Evolutionary conservation across 1,140 invertebrate genomes (phyloP).

Genomic region (Brachionus sp.): DNA sequence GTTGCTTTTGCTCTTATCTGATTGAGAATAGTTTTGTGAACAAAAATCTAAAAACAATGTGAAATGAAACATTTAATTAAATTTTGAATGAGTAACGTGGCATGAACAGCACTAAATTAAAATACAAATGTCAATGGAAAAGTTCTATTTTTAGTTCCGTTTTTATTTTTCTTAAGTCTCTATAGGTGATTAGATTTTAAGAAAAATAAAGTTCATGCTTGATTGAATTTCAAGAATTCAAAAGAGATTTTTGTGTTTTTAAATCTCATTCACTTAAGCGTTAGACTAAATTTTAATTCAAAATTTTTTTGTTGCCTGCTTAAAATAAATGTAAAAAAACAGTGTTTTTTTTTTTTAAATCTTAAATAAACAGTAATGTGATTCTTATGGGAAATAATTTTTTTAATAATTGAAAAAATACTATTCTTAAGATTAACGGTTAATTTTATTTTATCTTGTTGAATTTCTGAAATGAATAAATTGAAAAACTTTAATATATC

Average conservation of each 20-base stretch:
- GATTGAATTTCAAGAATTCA: conserved; percentile 34
- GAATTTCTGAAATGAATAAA: no score
- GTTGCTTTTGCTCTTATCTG: background rate
- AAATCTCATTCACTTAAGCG: background rate
- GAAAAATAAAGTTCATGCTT: conserved; percentile 19
- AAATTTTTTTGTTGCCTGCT: background rate
- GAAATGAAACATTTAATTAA: conserved; percentile 32
- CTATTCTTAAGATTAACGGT: no score
- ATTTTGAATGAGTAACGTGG: background rate
- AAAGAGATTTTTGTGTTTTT: background rate
- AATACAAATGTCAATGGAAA: background rate
- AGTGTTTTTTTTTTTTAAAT: background rate
- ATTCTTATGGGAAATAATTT: no score
- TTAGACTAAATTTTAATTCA: background rate
- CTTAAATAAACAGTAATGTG: background rate
- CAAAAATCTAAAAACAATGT: background rate
- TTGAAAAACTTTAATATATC: no score
- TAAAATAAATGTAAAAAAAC: background rate
- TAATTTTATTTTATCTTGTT: no score
- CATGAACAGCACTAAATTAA: conserved; percentile 1
- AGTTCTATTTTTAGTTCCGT: background rate
- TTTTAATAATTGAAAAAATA: no score
- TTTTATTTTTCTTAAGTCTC: conserved; percentile 4
- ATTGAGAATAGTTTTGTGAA: background rate
- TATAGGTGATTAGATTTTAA: conserved; percentile 1